Evolutionary conservation across 2,888 invertebrate genomes (phyloP), one percentile per base, ranked within the genome.

Genomic region (Microdon myrmicae): DNA sequence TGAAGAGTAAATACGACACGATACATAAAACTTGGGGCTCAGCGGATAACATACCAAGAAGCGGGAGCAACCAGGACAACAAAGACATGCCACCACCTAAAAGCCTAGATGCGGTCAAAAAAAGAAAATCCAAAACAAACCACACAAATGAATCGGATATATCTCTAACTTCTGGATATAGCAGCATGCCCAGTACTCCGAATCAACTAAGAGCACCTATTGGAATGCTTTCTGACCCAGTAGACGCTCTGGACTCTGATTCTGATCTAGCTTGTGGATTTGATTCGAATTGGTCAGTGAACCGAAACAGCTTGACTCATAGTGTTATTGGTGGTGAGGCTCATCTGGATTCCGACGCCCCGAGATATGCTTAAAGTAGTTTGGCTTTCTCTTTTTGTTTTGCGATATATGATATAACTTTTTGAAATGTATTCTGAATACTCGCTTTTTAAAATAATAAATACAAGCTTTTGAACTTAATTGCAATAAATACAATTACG

Each of bases 21-120:
- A 82, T 92, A 14, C 90, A 90, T 75, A 94, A 94, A 80, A 87
- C 86, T 16, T 94, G 93, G 93, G 94, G 94, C 16, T 94, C 94
- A 0, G 93, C 91, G 1, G 94, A 94, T 74, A 93, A 92, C 75
- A 86, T 94, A 68, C 86, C 85, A 73, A 89, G 90, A 6, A 71
- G 69, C 16, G 69, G 73, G 3, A 7, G 51, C 28, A 39, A 31
- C 77, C 84, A 84, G 23, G 76, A 72, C 3, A 51, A 32, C 4
- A 54, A 58, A 3, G 59, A 84, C 66, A 91, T 91, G 89, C 90
- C 89, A 7, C 90, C 91, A 4, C 90, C 90, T 0, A 88, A 87
- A 75, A 87, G 86, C 73, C 85, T 83, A 71, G 85, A 82, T 41
- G 85, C 86, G 26, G 84, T 88, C 14, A 84, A 85, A 66, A 88